These are phyloP conservation scores for Colletes latitarsis DNA, from an alignment of 1,140 invertebrate genomes.

Conservation along the genomic window DNA sequence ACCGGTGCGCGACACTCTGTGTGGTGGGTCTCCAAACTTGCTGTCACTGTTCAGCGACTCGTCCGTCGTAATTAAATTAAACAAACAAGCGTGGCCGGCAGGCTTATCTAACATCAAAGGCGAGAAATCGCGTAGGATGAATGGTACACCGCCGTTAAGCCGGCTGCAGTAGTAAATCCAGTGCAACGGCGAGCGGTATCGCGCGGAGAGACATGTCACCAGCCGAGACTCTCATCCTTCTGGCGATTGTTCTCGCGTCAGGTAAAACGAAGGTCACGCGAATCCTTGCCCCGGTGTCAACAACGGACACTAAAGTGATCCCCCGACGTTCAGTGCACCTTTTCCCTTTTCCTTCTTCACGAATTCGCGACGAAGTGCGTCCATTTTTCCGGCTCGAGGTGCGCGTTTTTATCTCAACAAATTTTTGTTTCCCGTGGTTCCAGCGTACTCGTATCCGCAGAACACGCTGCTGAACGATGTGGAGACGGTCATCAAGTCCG, in stretches of 20 bases:
- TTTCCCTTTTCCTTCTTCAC: background rate
- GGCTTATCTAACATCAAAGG: slow-evolving; percentile 62
- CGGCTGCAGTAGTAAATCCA: slow-evolving; percentile 67
- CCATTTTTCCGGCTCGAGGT: too few species aligned
- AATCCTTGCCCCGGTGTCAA: background rate
- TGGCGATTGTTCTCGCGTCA: slow-evolving; percentile 49
- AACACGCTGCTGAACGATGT: slow-evolving; percentile 65
- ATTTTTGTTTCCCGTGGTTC: slow-evolving; percentile 27
- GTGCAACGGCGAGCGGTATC: slow-evolving; percentile 59
- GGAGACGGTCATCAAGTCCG: slow-evolving; percentile 62
- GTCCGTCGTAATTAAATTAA: slow-evolving; percentile 55
- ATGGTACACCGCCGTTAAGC: slow-evolving; percentile 60
- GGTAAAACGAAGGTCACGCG: slow-evolving; percentile 42
- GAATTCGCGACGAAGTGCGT: too few species aligned
- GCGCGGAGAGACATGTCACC: slow-evolving; percentile 56
- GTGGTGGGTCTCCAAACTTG: background rate
- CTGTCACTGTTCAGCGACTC: slow-evolving; percentile 9
- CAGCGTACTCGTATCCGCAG: slow-evolving; percentile 56
- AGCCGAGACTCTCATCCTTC: slow-evolving; percentile 45
- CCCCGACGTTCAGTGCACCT: background rate
- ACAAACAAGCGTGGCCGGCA: slow-evolving; percentile 39
- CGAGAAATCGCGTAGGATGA: slow-evolving; percentile 63
- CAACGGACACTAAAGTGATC: background rate
- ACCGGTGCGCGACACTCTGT: too few species aligned
- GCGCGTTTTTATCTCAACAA: background rate